A percentile compares a stretch with the other conserved stretches of the same genome.
Conservation (phyloP, 1,140 invertebrate genomes). For the Zaprionus ornatus region DNA sequence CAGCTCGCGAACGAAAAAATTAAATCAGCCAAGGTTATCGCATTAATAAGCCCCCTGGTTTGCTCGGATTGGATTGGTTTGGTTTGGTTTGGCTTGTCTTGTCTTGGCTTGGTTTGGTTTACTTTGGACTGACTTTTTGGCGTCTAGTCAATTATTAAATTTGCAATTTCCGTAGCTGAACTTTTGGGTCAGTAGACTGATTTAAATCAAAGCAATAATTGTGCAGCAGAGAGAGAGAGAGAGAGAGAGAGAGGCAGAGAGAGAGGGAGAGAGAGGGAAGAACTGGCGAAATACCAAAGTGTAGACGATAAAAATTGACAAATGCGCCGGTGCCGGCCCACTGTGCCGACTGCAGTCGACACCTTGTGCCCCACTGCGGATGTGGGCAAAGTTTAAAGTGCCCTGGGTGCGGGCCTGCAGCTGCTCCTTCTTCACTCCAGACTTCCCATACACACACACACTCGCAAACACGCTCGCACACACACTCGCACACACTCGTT, state of each 20-base stretch:
- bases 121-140: slow-evolving; percentile 33
- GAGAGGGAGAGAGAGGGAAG: too few species aligned
- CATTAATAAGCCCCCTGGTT: slow-evolving; percentile 81
- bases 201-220: slow-evolving; percentile 84
- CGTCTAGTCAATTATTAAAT: slow-evolving; percentile 82
- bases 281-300: slow-evolving; percentile 50
- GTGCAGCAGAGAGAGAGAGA: slow-evolving; percentile 38
- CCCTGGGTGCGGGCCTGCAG: slow-evolving; percentile 58
- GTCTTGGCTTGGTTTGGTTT: slow-evolving; percentile 11
- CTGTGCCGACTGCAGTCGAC: slow-evolving; percentile 20
- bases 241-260: neutral
- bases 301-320: slow-evolving; percentile 65
- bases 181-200: slow-evolving; percentile 83
- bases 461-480: too few species aligned
- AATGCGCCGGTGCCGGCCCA: slow-evolving; percentile 47
- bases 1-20: slow-evolving; percentile 70
- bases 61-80: slow-evolving; percentile 1
- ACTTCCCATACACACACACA: slow-evolving; percentile 5
- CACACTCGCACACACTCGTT: slow-evolving; percentile 19
- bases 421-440: slow-evolving; percentile 9
- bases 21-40: slow-evolving; percentile 82
- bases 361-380: slow-evolving; percentile 38
- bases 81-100: neutral
- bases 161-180: slow-evolving; percentile 84
- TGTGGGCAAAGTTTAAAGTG: slow-evolving; percentile 59